Percentiles rank a stretch among this genome's conserved stretches.
Conservation (phyloP, 2,888 invertebrate species). For the Morpho helenor region DNA sequence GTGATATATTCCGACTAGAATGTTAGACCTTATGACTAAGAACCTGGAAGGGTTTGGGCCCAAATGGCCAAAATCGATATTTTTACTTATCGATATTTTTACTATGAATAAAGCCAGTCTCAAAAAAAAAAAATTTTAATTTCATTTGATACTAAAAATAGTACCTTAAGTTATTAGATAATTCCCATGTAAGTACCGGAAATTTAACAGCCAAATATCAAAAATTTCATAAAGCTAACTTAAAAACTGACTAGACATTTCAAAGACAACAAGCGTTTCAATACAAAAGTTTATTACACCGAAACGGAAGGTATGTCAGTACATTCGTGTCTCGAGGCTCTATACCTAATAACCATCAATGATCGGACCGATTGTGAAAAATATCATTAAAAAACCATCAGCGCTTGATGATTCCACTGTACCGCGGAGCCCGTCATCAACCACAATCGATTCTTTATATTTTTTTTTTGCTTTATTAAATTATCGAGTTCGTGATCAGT, state of each 20-base stretch:
- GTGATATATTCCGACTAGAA: no score
- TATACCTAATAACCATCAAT: slow-evolving; percentile 77
- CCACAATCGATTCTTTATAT: slow-evolving; percentile 69
- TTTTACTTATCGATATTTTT: no score
- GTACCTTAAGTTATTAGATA: no score
- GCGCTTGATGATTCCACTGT: slow-evolving; percentile 73
- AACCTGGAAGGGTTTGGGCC: no score
- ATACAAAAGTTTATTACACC: slow-evolving; percentile 16
- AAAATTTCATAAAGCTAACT: no score
- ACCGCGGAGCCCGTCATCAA: slow-evolving; percentile 65
- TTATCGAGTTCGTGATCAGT: slow-evolving; percentile 51
- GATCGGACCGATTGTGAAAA: slow-evolving; percentile 78
- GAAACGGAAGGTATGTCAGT: slow-evolving; percentile 11
- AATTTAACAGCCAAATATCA: no score
- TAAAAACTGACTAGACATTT: slow-evolving; percentile 1
- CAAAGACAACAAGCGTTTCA: slow-evolving; percentile 6
- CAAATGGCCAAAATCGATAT: no score
- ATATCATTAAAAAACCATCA: slow-evolving; percentile 81
- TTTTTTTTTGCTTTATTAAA: slow-evolving; percentile 65
- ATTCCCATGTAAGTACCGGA: no score
- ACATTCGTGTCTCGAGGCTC: slow-evolving; percentile 56
- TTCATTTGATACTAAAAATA: no score
- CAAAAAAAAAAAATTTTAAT: no score
- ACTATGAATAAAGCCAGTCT: no score
- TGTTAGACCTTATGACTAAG: no score